A percentile compares a stretch with the other conserved stretches of the same genome.
phyloP scores from a whole-genome alignment of 35 echinoderm and acorn worm genomes.

The Stichopus chloronotus region DNA sequence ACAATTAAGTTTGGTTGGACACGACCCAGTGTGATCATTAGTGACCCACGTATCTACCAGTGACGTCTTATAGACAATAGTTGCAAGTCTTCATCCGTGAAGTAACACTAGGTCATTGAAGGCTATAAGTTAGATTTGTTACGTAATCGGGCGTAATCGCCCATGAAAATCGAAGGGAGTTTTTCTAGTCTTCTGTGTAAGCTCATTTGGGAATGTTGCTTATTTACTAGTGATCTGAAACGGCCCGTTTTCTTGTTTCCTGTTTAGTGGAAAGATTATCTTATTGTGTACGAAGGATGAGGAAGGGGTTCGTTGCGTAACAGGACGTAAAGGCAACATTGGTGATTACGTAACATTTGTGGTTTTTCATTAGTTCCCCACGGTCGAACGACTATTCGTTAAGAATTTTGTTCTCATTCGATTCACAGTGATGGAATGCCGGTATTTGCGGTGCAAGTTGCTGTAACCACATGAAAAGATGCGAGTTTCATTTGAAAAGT shows the following conservation, averaged over 20 bases:
- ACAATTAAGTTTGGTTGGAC: too few relatives aligned
- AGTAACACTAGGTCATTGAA: neutral
- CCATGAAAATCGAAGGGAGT: slow-evolving; percentile 35
- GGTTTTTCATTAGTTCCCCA: neutral
- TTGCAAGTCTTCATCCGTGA: too few relatives aligned
- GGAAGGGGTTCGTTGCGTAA: slow-evolving; percentile 34
- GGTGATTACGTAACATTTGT: slow-evolving; percentile 21
- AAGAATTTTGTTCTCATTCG: neutral
- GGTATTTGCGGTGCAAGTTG: neutral
- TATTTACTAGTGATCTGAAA: slow-evolving; percentile 34
- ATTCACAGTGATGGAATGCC: neutral
- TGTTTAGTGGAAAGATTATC: slow-evolving; percentile 43
- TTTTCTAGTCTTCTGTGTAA: neutral
- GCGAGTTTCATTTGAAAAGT: too few relatives aligned
- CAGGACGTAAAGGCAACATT: slow-evolving; percentile 13
- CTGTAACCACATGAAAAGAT: neutral
- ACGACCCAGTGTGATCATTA: too few relatives aligned
- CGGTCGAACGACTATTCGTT: neutral
- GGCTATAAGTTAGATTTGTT: neutral
- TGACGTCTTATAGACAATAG: too few relatives aligned
- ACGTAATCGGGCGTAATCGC: slow-evolving; percentile 27
- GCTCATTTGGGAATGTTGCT: neutral
- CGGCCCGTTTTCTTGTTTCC: slow-evolving; percentile 27
- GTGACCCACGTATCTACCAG: too few relatives aligned
- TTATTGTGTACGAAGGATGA: slow-evolving; percentile 39